Percentiles rank a stretch among this genome's conserved stretches.
Conservation (phyloP, 2,888 invertebrate species). For the Trachelus stipa region DNA sequence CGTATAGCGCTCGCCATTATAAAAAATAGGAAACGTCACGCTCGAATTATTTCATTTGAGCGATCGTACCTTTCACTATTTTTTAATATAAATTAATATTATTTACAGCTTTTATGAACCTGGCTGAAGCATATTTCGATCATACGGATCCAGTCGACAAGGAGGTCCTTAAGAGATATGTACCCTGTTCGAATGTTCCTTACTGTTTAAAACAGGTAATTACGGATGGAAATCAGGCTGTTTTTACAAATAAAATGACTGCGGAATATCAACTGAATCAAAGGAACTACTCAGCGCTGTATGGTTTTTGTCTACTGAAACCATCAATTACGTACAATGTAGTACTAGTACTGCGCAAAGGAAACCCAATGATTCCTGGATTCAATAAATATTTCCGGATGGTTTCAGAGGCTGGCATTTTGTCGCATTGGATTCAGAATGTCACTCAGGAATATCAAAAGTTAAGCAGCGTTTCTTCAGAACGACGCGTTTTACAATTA, state of each 20-base stretch:
- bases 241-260: not conserved
- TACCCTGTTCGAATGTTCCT: not conserved
- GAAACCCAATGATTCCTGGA: conserved; percentile 9
- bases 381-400: conserved; percentile 6
- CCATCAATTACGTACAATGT: conserved; percentile 12
- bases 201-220: not conserved
- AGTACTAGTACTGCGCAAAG: conserved; percentile 3
- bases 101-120: not conserved
- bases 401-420: not conserved
- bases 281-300: not conserved
- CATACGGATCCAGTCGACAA: not conserved
- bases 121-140: not conserved
- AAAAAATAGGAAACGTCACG: too few species aligned
- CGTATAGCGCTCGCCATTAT: too few species aligned
- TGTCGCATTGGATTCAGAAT: not conserved
- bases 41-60: too few species aligned
- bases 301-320: not conserved
- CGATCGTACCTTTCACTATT: too few species aligned
- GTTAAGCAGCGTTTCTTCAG: not conserved
- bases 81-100: not conserved
- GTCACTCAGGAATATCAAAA: not conserved
- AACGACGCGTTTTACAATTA: not conserved
- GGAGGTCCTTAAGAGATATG: not conserved
- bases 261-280: not conserved
- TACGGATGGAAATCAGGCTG: not conserved